A percentile compares a stretch with the other conserved stretches of the same genome.
Conservation (phyloP, 2,113 vertebrate species). For the Lepus americanus region DNA sequence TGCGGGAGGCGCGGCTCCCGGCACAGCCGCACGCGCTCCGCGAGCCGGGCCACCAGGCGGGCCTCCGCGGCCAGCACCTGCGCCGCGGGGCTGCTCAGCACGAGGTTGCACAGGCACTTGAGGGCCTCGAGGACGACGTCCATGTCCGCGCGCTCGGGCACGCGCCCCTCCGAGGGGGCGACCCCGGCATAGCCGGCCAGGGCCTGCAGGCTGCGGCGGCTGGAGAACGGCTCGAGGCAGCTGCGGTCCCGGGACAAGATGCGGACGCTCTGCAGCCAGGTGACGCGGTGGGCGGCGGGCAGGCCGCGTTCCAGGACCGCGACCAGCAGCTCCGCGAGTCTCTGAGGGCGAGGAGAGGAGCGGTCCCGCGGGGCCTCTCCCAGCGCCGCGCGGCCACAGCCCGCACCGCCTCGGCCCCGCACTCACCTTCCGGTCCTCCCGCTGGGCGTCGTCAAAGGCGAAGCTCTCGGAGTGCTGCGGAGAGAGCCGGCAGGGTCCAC, state of each 20-base stretch:
- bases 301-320: conserved; percentile 90
- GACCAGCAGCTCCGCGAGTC: conserved; percentile 91
- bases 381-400: background rate
- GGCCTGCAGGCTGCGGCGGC: conserved; percentile 88
- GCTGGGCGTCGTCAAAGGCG: conserved; percentile 90
- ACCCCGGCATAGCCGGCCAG: conserved; percentile 90
- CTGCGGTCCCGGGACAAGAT: conserved; percentile 94
- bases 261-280: conserved; percentile 94
- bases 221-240: conserved; percentile 91
- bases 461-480: conserved; percentile 94
- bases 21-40: conserved; percentile 91
- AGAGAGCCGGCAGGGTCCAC: conserved; percentile 5
- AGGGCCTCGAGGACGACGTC: conserved; percentile 94
- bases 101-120: conserved; percentile 95
- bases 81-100: conserved; percentile 91
- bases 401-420: background rate
- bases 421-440: conserved; percentile 91
- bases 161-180: conserved; percentile 69
- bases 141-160: conserved; percentile 88
- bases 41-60: conserved; percentile 90
- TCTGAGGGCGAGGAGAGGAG: conserved; percentile 84
- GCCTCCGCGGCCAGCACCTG: conserved; percentile 90
- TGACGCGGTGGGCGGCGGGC: conserved; percentile 92
- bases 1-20: conserved; percentile 89
- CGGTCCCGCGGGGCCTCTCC: background rate